Base-by-base conservation (phyloP, 2,888 invertebrate species). In the Drosophila vallismaia region DNA sequence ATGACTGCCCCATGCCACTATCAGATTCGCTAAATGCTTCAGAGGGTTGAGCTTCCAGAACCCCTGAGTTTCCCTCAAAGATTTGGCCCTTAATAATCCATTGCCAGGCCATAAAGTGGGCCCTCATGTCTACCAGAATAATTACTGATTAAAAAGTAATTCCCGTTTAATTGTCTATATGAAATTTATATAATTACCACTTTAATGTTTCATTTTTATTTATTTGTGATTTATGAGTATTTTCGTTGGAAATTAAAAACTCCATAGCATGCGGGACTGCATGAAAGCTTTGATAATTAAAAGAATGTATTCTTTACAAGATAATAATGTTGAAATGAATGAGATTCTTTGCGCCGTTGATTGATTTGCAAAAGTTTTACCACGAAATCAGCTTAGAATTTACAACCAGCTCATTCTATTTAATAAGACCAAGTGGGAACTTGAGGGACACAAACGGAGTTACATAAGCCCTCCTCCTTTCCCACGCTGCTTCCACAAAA, bases 371-470 rank as follows among this genome's bases (percentile, higher is more conserved):
- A 64, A 58, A 31, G 45, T 26, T 12, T 36, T 44, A 12, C 33
- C 29, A n/a, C 33, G 19, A 72, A 82, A 80, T 82, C 64, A 68
- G 84, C 82, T 82, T 86, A 78, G 57, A 76, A 71, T 68, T 86
- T 77, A 82, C 86, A 80, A 76, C 66, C 76, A 83, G 81, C 68
- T 82, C 82, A 82, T 84, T 76, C 75, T 71, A 51, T 68, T 78
- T 82, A 82, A 82, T 86, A 73, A 57, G 66, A 49, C 58, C 38
- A 36, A n/a, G 38, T 62, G 63, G 54, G 75, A 77, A 46, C 40
- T n/a, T 4, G 12, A 64, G 45, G 50, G 52, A 76, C 50, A 38
- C 53, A 33, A 52, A 48, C n/a, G 38, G 59, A 45, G 63, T 84
- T 82, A 82, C 82, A 84, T 86, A 76, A 78, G 66, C 60, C 74